Percentiles rank a stretch among this genome's conserved stretches.
Conservation (phyloP, 1,140 invertebrate species). For the Neodiprion fabricii region DNA sequence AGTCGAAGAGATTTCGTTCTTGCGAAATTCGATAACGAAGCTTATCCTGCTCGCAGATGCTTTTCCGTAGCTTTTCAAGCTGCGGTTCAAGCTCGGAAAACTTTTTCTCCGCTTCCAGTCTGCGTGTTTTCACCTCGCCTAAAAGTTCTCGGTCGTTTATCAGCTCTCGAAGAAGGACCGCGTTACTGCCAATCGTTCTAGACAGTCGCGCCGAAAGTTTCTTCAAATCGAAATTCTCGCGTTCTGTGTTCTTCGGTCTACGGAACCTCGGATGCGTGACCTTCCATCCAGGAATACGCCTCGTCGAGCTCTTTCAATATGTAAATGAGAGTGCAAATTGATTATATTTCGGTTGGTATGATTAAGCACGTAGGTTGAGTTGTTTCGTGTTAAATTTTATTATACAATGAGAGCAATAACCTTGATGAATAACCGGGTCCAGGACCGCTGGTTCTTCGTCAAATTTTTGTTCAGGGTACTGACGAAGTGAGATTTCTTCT, state of each 20-base stretch:
- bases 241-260: too few relatives aligned
- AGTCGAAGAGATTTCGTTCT: slow-evolving; percentile 6
- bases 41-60: background rate
- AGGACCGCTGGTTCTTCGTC: too few relatives aligned
- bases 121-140: slow-evolving; percentile 9
- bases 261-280: too few relatives aligned
- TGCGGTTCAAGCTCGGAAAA: slow-evolving; percentile 9
- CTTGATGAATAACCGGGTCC: too few relatives aligned
- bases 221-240: background rate
- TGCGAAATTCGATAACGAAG: background rate
- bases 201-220: slow-evolving; percentile 26
- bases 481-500: background rate
- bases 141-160: slow-evolving; percentile 8
- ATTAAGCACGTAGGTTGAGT: background rate
- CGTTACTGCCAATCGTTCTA: slow-evolving; percentile 33
- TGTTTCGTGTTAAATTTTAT: background rate
- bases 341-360: too few relatives aligned
- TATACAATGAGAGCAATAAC: background rate
- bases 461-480: too few relatives aligned
- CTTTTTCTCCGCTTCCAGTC: slow-evolving; percentile 15
- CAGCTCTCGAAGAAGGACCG: background rate
- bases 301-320: too few relatives aligned
- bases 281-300: too few relatives aligned
- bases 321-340: too few relatives aligned
- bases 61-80: slow-evolving; percentile 5